phyloP scores from a whole-genome alignment of 2,113 vertebrate species.

The Limanda limanda region DNA sequence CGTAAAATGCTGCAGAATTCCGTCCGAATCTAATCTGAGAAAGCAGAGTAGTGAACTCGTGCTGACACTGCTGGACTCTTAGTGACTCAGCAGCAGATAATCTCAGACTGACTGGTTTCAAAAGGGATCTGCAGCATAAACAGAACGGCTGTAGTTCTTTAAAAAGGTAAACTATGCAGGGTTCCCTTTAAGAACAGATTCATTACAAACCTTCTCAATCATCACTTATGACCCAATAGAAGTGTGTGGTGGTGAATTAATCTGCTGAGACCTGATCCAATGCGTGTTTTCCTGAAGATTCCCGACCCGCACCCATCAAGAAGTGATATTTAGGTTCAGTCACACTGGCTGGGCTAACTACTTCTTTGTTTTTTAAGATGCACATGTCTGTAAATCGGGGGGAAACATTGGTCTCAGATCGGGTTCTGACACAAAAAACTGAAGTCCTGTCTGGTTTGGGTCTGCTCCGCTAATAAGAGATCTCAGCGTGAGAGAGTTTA shows the following conservation, averaged over 20 bases:
- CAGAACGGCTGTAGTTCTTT: background rate
- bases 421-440: no score
- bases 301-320: no score
- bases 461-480: no score
- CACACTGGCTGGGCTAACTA: no score
- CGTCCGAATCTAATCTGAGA: background rate
- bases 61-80: constrained; percentile 8
- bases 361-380: no score
- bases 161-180: background rate
- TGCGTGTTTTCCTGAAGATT: no score
- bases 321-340: no score
- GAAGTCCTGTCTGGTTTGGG: no score
- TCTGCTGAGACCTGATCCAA: background rate
- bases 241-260: background rate
- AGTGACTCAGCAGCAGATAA: constrained; percentile 15
- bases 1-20: background rate
- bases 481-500: no score
- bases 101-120: constrained; percentile 8
- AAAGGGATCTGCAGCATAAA: background rate
- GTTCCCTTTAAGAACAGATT: background rate
- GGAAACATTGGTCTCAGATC: background rate
- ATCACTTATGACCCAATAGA: background rate
- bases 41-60: background rate
- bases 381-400: no score
- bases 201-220: no score